These are phyloP conservation scores for Cathartes aura DNA, from an alignment of 2,113 vertebrate species.

Conservation along the genomic window DNA sequence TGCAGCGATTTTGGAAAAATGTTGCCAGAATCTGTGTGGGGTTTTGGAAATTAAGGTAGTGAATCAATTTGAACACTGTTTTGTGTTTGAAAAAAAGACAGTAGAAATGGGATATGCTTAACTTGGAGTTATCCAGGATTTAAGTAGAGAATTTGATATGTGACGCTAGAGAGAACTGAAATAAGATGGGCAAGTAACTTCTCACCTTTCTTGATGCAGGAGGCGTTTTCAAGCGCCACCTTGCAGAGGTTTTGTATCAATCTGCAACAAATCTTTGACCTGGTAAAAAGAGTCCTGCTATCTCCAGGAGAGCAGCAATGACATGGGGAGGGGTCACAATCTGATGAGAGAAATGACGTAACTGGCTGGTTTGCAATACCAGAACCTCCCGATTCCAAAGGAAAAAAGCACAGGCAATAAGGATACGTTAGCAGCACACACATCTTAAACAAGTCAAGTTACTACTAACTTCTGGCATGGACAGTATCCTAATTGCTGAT, in stretches of 20 bases:
- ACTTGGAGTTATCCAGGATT: not conserved
- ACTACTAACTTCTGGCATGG: not conserved
- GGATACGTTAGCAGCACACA: not conserved
- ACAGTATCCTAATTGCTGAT: not conserved
- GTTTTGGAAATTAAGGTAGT: not conserved
- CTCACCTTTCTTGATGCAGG: not conserved
- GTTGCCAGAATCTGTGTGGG: fast-evolving
- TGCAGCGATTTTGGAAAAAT: not conserved
- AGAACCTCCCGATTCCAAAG: not conserved
- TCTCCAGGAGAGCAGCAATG: not conserved
- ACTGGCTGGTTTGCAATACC: not conserved
- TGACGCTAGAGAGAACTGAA: not conserved
- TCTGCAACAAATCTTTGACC: not conserved
- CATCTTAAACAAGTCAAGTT: not conserved
- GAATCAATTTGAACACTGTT: not conserved
- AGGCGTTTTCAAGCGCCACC: not conserved
- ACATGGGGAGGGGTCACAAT: not conserved
- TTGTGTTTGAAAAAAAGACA: not conserved
- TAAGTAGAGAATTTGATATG: not conserved
- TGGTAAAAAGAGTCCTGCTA: not conserved
- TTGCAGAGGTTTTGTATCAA: not conserved
- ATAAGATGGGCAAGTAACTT: not conserved
- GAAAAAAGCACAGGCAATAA: not conserved
- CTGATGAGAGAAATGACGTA: not conserved
- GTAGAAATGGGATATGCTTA: not conserved